Conservation (phyloP, 1,140 invertebrate species). For the Bombus turneri region DNA sequence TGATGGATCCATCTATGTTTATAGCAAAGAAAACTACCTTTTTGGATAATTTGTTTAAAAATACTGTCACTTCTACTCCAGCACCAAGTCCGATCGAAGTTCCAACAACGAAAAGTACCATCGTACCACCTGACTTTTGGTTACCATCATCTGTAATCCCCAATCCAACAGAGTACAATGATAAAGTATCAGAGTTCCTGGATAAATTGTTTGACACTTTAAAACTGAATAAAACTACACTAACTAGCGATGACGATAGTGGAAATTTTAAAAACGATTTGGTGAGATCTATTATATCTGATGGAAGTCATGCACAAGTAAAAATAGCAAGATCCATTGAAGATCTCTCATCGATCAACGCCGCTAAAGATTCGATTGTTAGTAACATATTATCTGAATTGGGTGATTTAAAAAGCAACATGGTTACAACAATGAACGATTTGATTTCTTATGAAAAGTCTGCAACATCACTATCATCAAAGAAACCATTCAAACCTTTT, state of each 20-base stretch:
- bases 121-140: slow-evolving; percentile 79
- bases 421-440: slow-evolving; percentile 76
- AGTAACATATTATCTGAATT: slow-evolving; percentile 76
- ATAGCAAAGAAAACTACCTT: slow-evolving; percentile 76
- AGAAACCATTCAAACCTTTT: slow-evolving; percentile 72
- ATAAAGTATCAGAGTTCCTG: slow-evolving; percentile 75
- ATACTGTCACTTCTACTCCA: slow-evolving; percentile 69
- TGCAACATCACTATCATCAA: slow-evolving; percentile 44
- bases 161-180: slow-evolving; percentile 73
- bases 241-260: not conserved
- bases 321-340: slow-evolving; percentile 70
- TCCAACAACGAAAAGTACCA: slow-evolving; percentile 70
- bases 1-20: slow-evolving; percentile 74
- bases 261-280: slow-evolving; percentile 54
- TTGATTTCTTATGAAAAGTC: slow-evolving; percentile 73
- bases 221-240: slow-evolving; percentile 68
- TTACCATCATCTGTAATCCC: slow-evolving; percentile 72
- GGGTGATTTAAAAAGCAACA: slow-evolving; percentile 73
- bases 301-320: slow-evolving; percentile 32
- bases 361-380: slow-evolving; percentile 76
- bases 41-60: slow-evolving; percentile 76
- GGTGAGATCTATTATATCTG: slow-evolving; percentile 60
- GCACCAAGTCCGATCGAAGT: slow-evolving; percentile 27
- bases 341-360: slow-evolving; percentile 70
- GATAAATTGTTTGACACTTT: slow-evolving; percentile 76